A percentile compares a stretch with the other conserved stretches of the same genome.
Evolutionary conservation across 1,140 invertebrate species (phyloP).

Genomic region (Conus betulinus): DNA sequence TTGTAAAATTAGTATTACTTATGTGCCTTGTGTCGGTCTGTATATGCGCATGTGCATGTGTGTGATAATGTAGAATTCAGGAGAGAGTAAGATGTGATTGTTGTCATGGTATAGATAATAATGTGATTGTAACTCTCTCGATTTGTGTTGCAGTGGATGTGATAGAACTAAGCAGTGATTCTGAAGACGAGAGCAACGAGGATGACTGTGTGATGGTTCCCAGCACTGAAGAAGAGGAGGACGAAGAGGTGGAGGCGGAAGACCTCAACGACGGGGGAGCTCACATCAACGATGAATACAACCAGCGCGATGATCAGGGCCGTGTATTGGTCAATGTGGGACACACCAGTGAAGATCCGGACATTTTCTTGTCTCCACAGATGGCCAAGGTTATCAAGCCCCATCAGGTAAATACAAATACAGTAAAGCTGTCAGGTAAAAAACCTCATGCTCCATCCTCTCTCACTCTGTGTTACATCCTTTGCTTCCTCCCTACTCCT

Average conservation of each 20-base stretch:
- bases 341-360: conserved; percentile 93
- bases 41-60: too few species aligned
- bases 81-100: too few species aligned
- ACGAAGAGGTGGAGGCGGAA: conserved; percentile 77
- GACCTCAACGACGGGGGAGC: conserved; percentile 80
- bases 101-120: too few species aligned
- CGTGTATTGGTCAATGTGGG: conserved; percentile 96
- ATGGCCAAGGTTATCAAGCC: conserved; percentile 95
- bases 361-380: conserved; percentile 95
- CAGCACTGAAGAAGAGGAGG: conserved; percentile 65
- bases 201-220: conserved; percentile 66
- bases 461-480: too few species aligned
- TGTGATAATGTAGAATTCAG: too few species aligned
- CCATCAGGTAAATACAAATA: conserved; percentile 82
- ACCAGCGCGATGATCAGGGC: conserved; percentile 93
- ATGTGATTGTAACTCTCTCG: not conserved
- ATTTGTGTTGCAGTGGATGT: conserved; percentile 44
- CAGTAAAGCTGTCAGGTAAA: too few species aligned
- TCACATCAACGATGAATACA: conserved; percentile 83
- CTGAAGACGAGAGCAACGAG: conserved; percentile 71
- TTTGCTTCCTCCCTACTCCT: too few species aligned
- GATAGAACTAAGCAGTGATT: conserved; percentile 74
- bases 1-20: too few species aligned
- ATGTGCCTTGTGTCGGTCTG: too few species aligned
- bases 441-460: too few species aligned